phyloP scores from a whole-genome alignment of 2,888 invertebrate species.

The Salpingus planirostris region DNA sequence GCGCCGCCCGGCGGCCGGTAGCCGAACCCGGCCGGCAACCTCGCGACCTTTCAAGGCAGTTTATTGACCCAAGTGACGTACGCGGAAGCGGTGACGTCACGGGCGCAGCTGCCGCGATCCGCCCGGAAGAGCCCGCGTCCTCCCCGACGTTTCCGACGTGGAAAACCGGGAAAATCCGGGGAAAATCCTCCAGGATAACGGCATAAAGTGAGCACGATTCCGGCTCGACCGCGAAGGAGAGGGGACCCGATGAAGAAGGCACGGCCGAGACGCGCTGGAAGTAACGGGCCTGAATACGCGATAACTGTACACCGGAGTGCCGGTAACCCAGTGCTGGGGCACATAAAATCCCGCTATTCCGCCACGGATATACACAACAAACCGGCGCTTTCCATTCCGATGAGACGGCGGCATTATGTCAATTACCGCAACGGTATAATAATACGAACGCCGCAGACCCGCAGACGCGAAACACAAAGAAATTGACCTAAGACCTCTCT shows the following conservation, averaged over 20 bases:
- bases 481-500: too few species aligned
- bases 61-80: constrained; percentile 43
- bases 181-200: too few species aligned
- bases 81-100: constrained; percentile 40
- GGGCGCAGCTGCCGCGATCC: constrained; percentile 33
- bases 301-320: constrained; percentile 21
- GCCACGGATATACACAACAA: too few species aligned
- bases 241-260: constrained; percentile 14
- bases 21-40: constrained; percentile 28
- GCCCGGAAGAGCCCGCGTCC: too few species aligned
- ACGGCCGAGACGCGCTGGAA: constrained; percentile 12
- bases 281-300: constrained; percentile 20
- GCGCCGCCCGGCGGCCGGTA: constrained; percentile 31
- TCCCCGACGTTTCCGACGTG: too few species aligned
- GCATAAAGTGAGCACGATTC: too few species aligned
- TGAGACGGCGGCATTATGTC: constrained; percentile 3
- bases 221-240: constrained; percentile 6
- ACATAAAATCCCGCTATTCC: too few species aligned
- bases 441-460: too few species aligned
- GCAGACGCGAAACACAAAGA: too few species aligned
- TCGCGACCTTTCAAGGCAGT: constrained; percentile 44
- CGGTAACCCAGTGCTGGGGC: constrained; percentile 31
- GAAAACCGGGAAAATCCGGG: too few species aligned
- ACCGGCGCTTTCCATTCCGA: too few species aligned
- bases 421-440: not conserved